Evolutionary conservation across 2,113 vertebrate species (phyloP), one percentile per base, ranked within the genome.

Genomic region (Xyliphius kryptos): DNA sequence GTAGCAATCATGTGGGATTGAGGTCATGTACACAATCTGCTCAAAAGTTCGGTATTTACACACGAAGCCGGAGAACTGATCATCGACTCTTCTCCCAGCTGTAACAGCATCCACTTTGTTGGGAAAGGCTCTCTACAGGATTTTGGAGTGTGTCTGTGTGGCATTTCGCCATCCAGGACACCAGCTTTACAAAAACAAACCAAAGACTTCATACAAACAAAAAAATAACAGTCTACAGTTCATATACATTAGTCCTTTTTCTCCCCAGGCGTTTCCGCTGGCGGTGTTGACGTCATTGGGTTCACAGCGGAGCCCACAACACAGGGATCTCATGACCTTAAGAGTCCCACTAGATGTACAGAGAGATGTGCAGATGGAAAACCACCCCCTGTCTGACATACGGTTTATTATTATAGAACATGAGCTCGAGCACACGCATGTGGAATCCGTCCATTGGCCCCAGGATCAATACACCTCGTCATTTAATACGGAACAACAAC

Each of bases 191-290:
- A 26, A 38, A 40, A 46, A 71, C 63, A 71, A 73, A 77, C 70
- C 73, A 69, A 26, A 6, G 56, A 61, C 55, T 56, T 37, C 4
- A 60, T 16, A 57, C 12, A 36, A 47, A 51, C 6, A 38, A 36
- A 69, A 16, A 68, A 56, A 63, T 14, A 22, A 63, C 38, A 56
- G 68, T 47, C 57, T 43, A 15, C 8, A 53, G 51, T 56, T 56
- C 56, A 52, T 21, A 57, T 72, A 74, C 63, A 64, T 74, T 73
- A 68, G n/a, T 32, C 7, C 67, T 56, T 38, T 46, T 37, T 60
- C 32, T 75, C 77, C 57, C 67, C 85, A 82, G 82, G 75, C 85
- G 85, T 76, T 88, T 88, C 87, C 85, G 83, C 55, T 14, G 21
- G 16, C 48, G 60, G 2, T 53, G 22, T 67, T 76, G 77, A 79